These are phyloP conservation scores for Brachystomella parvula DNA, from an alignment of 1,140 invertebrate genomes.

Conservation along the genomic window DNA sequence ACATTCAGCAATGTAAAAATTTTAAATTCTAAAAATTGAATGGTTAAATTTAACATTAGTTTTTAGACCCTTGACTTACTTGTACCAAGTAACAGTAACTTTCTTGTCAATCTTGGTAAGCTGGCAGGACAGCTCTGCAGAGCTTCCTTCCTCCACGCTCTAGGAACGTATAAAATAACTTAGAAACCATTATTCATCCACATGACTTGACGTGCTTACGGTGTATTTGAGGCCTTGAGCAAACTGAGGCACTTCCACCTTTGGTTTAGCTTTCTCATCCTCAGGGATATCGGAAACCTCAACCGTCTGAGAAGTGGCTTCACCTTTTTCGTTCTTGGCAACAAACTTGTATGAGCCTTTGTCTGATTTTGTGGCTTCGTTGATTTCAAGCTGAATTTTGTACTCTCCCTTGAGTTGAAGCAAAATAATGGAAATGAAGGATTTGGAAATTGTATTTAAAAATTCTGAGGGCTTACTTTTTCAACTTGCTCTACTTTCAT, in stretches of 20 bases:
- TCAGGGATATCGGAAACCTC: constrained; percentile 72
- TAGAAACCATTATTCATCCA: background rate
- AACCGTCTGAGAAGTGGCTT: constrained; percentile 79
- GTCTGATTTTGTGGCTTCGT: constrained; percentile 64
- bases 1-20: constrained; percentile 23
- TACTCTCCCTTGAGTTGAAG: constrained; percentile 79
- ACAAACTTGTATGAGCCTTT: constrained; percentile 83
- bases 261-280: constrained; percentile 50
- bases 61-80: constrained; percentile 46
- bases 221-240: constrained; percentile 62
- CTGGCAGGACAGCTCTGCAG: constrained; percentile 65
- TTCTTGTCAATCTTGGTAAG: constrained; percentile 65
- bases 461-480: constrained; percentile 50
- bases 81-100: constrained; percentile 76
- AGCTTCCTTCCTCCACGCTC: constrained; percentile 65
- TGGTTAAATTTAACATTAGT: too few relatives aligned
- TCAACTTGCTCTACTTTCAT: constrained; percentile 67
- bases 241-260: constrained; percentile 47
- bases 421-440: background rate
- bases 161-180: constrained; percentile 45
- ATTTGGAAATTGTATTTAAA: background rate
- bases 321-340: constrained; percentile 87
- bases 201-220: constrained; percentile 48
- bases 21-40: background rate
- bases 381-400: constrained; percentile 75